Base-by-base conservation (phyloP, 2,113 vertebrate species). In the Nanorana parkeri region DNA sequence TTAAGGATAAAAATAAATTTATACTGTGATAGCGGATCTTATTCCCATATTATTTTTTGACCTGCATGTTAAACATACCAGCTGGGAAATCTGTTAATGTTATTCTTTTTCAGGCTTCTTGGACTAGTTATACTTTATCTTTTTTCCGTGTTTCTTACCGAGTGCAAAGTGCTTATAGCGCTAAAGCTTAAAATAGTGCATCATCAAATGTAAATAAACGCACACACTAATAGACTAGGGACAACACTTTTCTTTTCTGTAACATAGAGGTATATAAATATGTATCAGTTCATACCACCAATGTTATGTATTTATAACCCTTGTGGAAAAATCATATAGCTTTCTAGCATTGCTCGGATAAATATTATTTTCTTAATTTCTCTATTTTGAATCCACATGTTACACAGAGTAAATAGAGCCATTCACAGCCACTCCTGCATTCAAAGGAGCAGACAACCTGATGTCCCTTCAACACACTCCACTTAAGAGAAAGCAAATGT, bases 21-120 rank as follows among this genome's bases (percentile, higher is more conserved):
- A 83, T 56, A 58, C 80, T 58, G 58, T 26, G 56, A 60, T 60
- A 68, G 52, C 51, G 80, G 72, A 58, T 76, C 73, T 83, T 76
- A 55, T 83, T 67, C 63, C 80, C 80, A 83, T 76, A 83, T 83
- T 83, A 83, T 83, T 83, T 75, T 60, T 68, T 83, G 80, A 76
- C 80, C 80, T 66, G 80, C n/a, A 74, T 76, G 80, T 83, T 83
- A 83, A 83, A 83, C 73, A 83, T 83, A 60, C 71, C 80, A 56
- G 65, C 71, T 19, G 80, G 58, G 72, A 76, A 64, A 76, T 66
- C 63, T 67, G 54, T 28, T 56, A 67, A 74, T 67, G 51, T 82
- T 82, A 82, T 75, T 83, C 56, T 41, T 60, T 68, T 76, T 20
- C 80, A 83, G 72, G 58, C 51, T 83, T 76, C 29, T 21, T 68